A percentile compares a stretch with the other conserved stretches of the same genome.
Evolutionary conservation across 23 tunicate species (phyloP).

Genomic region (Oikopleura dioica): DNA sequence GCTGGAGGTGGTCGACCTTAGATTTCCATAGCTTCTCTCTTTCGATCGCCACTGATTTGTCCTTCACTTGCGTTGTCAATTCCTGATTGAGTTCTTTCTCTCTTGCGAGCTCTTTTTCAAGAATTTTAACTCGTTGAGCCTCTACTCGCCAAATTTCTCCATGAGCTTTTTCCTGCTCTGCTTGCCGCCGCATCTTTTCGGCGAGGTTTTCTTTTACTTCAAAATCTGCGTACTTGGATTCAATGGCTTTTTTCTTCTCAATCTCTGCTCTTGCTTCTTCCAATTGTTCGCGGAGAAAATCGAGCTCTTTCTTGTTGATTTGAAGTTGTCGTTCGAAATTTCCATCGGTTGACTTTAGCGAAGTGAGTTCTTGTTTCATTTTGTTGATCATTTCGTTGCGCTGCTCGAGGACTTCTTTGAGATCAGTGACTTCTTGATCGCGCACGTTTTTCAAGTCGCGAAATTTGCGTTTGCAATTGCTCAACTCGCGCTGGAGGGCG

Average conservation of each 20-base stretch:
- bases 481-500: not conserved
- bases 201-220: not conserved
- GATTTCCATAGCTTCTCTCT: not conserved
- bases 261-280: not conserved
- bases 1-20: not conserved
- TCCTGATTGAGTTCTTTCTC: not conserved
- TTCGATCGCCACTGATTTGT: constrained; percentile 8
- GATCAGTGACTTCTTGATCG: not conserved
- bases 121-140: not conserved
- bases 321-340: not conserved
- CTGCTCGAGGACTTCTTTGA: constrained; percentile 1
- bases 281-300: not conserved
- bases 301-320: constrained; percentile 2
- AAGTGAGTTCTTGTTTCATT: not conserved
- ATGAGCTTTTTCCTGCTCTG: not conserved
- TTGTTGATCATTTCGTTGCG: not conserved
- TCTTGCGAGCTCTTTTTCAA: not conserved
- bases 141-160: constrained; percentile 1
- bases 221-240: not conserved
- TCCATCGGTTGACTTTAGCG: not conserved
- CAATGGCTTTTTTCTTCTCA: not conserved
- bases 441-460: not conserved
- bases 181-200: not conserved
- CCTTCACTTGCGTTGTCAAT: not conserved
- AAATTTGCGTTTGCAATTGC: not conserved